Base-by-base conservation (phyloP, 2,888 invertebrate genomes). In the Phortica magna region DNA sequence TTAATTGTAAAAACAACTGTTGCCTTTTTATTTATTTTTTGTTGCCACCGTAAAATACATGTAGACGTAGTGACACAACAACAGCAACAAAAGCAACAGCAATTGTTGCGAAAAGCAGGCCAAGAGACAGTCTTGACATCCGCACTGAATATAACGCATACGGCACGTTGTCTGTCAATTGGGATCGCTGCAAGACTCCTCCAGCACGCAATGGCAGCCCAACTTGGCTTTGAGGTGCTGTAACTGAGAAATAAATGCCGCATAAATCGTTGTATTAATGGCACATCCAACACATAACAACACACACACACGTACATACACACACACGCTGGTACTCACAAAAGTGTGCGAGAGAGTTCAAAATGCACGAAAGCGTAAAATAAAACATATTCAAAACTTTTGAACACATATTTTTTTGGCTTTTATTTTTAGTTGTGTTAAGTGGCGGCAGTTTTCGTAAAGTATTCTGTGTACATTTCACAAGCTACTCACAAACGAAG, bases 201-300 rank as follows among this genome's bases (percentile, higher is more conserved):
- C 1, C 1, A 31, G 31, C 31, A 31, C 48, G 14, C 9, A 48
- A 48, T 48, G 14, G 0, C 9, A 48, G 2, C 2, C 9, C 71
- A 39, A 59, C 57, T 73, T 73, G 31, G 7, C 55, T 73, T 39
- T 73, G 22, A n/a, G 39, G 57, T 59, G 41, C 39, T 59, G 61
- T 57, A 31, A 61, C 57, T 73, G 64, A 48, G 22, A 64, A 64
- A 74, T 65, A 74, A 61, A 74, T 65, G 53, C 53, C 2, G 64
- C 74, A 64, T 43, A 59, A 73, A 73, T 73, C 61, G 73, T 55
- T 55, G 17, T 61, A 57, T 73, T 39, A 61, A 22, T 31, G 43
- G 42, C 73, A 19, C 64, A 73, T 10, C n/a, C n/a, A n/a, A n/a
- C n/a, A n/a, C n/a, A n/a, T n/a, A n/a, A n/a, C n/a, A n/a, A 73